Conservation (phyloP, 2,888 invertebrate species). For the Plusia festucae region DNA sequence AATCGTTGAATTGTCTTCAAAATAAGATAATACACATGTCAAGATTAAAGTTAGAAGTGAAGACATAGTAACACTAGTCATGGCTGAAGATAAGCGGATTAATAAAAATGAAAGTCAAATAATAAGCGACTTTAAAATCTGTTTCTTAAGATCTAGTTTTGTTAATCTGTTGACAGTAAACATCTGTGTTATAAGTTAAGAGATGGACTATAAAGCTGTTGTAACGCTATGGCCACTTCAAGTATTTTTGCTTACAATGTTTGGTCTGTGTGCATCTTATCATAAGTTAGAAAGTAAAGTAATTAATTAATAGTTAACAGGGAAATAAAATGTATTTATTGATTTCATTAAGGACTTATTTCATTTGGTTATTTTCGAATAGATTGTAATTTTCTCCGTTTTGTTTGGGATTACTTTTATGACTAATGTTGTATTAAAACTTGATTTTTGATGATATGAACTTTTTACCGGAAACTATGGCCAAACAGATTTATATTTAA, state of each 20-base stretch:
- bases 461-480: not conserved
- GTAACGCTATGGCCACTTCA: conserved; percentile 13
- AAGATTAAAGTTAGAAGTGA: conserved; percentile 21
- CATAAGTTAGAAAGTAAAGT: too few relatives aligned
- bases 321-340: too few relatives aligned
- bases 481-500: not conserved
- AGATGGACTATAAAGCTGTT: conserved; percentile 13
- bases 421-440: not conserved
- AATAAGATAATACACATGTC: conserved; percentile 10
- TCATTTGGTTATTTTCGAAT: too few relatives aligned
- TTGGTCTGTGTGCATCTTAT: not conserved
- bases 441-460: not conserved
- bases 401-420: not conserved
- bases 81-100: conserved; percentile 10
- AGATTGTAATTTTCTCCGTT: not conserved
- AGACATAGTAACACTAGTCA: conserved; percentile 33
- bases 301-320: too few relatives aligned
- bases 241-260: conserved; percentile 22
- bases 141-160: conserved; percentile 18
- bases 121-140: conserved; percentile 19
- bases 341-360: too few relatives aligned
- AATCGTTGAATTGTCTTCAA: not conserved
- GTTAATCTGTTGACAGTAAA: conserved; percentile 18
- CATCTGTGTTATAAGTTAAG: conserved; percentile 12
- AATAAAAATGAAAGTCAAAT: conserved; percentile 18